Percentiles rank a stretch among this genome's conserved stretches.
These are phyloP conservation scores for Arctocebus calabarensis DNA, from an alignment of 2,797 vertebrate genomes.

Conservation along the genomic window DNA sequence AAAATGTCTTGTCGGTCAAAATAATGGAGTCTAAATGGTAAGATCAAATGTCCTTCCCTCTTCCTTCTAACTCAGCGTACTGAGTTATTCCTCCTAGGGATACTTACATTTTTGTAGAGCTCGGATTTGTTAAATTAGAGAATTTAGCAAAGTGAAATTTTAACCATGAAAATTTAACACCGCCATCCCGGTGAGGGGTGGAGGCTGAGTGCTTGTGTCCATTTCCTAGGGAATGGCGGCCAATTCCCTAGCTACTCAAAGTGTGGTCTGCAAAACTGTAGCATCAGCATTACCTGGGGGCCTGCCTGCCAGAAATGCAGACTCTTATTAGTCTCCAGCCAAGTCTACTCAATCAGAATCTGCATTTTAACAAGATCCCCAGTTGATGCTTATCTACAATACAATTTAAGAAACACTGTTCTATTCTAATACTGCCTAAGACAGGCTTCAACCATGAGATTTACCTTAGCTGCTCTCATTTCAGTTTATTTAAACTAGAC, in stretches of 20 bases:
- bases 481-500: neutral
- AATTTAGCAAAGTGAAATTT: neutral
- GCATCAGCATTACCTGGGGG: neutral
- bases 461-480: neutral
- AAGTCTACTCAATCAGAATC: neutral
- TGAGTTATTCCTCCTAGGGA: neutral
- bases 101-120: neutral
- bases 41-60: neutral
- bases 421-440: neutral
- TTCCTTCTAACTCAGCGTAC: no score
- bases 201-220: neutral
- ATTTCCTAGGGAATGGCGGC: neutral
- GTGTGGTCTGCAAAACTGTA: neutral
- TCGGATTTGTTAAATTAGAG: constrained; percentile 1
- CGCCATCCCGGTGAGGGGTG: neutral
- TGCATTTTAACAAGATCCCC: constrained; percentile 22
- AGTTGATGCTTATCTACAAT: neutral
- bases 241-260: neutral
- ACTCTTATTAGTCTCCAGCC: neutral
- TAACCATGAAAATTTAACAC: neutral
- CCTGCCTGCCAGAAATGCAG: neutral
- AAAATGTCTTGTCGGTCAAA: neutral
- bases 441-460: neutral
- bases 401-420: neutral
- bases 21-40: neutral